A percentile compares a stretch with the other conserved stretches of the same genome.
phyloP scores from a whole-genome alignment of 2,888 invertebrate genomes.

The Mactromeris polynyma region DNA sequence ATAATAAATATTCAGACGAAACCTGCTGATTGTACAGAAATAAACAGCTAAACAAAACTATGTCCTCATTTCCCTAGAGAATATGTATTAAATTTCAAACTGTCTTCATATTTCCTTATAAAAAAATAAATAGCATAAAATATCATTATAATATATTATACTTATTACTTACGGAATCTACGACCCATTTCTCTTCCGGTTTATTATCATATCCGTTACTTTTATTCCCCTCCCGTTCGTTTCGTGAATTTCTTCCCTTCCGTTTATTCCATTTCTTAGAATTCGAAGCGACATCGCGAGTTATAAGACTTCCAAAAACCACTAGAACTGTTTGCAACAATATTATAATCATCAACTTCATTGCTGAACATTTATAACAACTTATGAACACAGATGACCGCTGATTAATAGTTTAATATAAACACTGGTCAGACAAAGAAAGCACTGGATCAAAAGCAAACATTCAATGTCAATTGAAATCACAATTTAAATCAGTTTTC shows the following conservation, averaged over 20 bases:
- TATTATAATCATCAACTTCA: constrained; percentile 12
- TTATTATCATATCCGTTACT: neutral
- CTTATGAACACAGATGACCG: neutral
- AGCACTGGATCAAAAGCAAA: too few relatives aligned
- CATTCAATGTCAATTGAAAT: neutral
- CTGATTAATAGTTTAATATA: neutral
- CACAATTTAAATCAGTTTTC: neutral
- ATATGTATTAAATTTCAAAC: too few relatives aligned
- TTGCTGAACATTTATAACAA: neutral
- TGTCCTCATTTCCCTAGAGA: too few relatives aligned
- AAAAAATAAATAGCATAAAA: neutral
- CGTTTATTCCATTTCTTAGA: neutral
- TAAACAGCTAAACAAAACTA: too few relatives aligned
- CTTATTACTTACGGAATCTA: constrained; percentile 53
- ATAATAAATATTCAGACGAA: too few relatives aligned
- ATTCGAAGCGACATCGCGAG: neutral
- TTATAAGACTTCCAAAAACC: constrained; percentile 4
- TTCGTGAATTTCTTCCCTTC: neutral
- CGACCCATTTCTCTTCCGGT: constrained; percentile 43
- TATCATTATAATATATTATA: neutral
- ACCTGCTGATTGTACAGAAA: too few relatives aligned
- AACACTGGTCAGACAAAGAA: too few relatives aligned
- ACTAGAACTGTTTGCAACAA: neutral
- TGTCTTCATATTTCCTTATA: too few relatives aligned
- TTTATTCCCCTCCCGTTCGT: constrained; percentile 17